These are phyloP conservation scores for Hypolimnas misippus DNA, from an alignment of 2,888 invertebrate genomes.

Conservation along the genomic window DNA sequence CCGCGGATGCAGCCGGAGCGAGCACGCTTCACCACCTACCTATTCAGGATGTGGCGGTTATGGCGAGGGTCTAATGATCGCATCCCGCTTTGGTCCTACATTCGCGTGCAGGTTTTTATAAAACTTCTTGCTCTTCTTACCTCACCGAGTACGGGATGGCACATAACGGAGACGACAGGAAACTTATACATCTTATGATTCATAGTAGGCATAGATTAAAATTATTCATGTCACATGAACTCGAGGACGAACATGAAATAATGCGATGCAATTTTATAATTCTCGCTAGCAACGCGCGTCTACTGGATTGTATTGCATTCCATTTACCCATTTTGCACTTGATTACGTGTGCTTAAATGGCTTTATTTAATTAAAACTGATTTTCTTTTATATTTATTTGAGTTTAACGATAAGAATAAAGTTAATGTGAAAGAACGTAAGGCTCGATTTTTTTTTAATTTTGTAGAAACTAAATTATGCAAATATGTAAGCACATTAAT, in stretches of 20 bases:
- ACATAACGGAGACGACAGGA: slow-evolving; percentile 73
- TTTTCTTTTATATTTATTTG: slow-evolving; percentile 17
- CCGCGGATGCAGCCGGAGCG: slow-evolving; percentile 56
- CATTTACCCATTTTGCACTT: slow-evolving; percentile 36
- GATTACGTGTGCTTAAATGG: slow-evolving; percentile 38
- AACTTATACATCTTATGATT: slow-evolving; percentile 50
- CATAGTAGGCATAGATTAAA: slow-evolving; percentile 43
- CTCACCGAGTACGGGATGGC: slow-evolving; percentile 64
- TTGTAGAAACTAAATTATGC: neutral
- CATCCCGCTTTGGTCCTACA: slow-evolving; percentile 70
- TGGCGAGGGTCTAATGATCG: slow-evolving; percentile 81
- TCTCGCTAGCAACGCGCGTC: slow-evolving; percentile 33
- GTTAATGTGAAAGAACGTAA: neutral
- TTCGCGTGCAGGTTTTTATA: slow-evolving; percentile 72
- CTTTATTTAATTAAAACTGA: slow-evolving; percentile 39
- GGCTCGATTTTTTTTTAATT: neutral
- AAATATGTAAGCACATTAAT: neutral
- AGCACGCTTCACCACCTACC: slow-evolving; percentile 77
- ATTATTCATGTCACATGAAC: slow-evolving; percentile 41
- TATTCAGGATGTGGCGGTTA: slow-evolving; percentile 80
- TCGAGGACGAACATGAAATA: slow-evolving; percentile 39
- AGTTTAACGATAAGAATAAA: slow-evolving; percentile 5
- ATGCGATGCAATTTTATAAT: slow-evolving; percentile 39
- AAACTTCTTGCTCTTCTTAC: slow-evolving; percentile 64
- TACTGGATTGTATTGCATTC: slow-evolving; percentile 34